These are phyloP conservation scores for Anagyrus pseudococci DNA, from an alignment of 2,888 invertebrate genomes.

Conservation along the genomic window DNA sequence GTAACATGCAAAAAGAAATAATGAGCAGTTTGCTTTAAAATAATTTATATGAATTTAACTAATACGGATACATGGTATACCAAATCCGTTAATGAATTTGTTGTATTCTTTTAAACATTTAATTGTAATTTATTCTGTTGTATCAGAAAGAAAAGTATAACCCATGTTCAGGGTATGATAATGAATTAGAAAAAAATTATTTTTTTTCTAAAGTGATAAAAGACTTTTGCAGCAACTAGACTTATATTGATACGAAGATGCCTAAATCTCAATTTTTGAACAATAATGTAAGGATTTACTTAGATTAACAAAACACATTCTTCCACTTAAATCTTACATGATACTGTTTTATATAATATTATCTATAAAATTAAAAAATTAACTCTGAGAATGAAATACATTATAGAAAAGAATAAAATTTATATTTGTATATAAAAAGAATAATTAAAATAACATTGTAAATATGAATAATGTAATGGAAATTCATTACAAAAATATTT, in stretches of 20 bases:
- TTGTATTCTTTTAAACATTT: conserved; percentile 15
- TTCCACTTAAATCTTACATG: not conserved
- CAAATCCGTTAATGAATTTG: conserved; percentile 12
- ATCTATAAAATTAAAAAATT: conserved; percentile 4
- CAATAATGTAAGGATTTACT: conserved; percentile 32
- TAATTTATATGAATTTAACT: conserved; percentile 22
- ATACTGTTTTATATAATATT: conserved; percentile 8
- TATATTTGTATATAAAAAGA: conserved; percentile 29
- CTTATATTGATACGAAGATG: conserved; percentile 25
- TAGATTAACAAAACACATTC: conserved; percentile 10
- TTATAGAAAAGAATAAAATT: not conserved
- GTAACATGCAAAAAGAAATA: conserved; percentile 23
- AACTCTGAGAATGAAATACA: not conserved
- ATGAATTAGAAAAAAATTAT: conserved; percentile 21
- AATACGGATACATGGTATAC: conserved; percentile 14
- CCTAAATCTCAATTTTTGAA: conserved; percentile 21
- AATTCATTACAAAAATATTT: conserved; percentile 1
- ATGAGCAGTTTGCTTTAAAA: conserved; percentile 11
- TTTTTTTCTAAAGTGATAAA: conserved; percentile 32
- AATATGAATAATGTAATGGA: conserved; percentile 11
- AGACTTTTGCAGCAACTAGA: conserved; percentile 25
- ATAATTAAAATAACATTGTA: conserved; percentile 5
- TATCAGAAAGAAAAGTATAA: conserved; percentile 2
- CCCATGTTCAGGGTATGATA: conserved; percentile 15
- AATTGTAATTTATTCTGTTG: conserved; percentile 19